These are phyloP conservation scores for Agrochola litura DNA, from an alignment of 2,888 invertebrate species.

Conservation along the genomic window DNA sequence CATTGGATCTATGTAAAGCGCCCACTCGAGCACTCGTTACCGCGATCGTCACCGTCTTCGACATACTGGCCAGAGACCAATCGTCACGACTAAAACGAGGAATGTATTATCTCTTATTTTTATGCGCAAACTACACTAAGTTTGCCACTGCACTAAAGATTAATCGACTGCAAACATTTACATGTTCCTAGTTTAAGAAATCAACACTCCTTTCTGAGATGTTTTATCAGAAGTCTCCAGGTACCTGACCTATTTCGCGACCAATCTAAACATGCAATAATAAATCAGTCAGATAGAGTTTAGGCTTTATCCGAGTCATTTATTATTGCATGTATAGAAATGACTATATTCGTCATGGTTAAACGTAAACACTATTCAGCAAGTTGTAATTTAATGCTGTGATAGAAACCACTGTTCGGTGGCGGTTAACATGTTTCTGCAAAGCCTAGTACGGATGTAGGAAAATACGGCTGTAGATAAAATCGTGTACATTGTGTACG, in stretches of 20 bases:
- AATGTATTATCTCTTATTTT: conserved; percentile 74
- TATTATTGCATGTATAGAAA: conserved; percentile 30
- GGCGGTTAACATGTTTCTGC: conserved; percentile 73
- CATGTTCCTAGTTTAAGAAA: conserved; percentile 47
- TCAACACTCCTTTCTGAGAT: conserved; percentile 25
- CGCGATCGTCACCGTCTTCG: conserved; percentile 73
- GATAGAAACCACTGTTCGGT: conserved; percentile 75
- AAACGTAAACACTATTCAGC: conserved; percentile 70
- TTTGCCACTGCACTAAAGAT: conserved; percentile 42
- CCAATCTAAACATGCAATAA: conserved; percentile 61
- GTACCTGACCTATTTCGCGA: conserved; percentile 39
- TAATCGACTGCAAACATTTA: conserved; percentile 48
- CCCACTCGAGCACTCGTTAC: conserved; percentile 83
- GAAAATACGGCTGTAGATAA: conserved; percentile 74
- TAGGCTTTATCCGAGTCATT: conserved; percentile 32
- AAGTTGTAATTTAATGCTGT: conserved; percentile 75
- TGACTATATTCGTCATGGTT: conserved; percentile 68
- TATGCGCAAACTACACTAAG: conserved; percentile 58
- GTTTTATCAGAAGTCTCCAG: conserved; percentile 31
- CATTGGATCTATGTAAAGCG: conserved; percentile 86
- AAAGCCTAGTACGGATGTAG: conserved; percentile 68
- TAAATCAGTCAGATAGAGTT: conserved; percentile 67
- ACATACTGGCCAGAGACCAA: conserved; percentile 74
- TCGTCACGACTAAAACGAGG: conserved; percentile 79
- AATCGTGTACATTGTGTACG: conserved; percentile 71